Base-by-base conservation (phyloP, 2,888 invertebrate species). In the Pollenia angustigena region DNA sequence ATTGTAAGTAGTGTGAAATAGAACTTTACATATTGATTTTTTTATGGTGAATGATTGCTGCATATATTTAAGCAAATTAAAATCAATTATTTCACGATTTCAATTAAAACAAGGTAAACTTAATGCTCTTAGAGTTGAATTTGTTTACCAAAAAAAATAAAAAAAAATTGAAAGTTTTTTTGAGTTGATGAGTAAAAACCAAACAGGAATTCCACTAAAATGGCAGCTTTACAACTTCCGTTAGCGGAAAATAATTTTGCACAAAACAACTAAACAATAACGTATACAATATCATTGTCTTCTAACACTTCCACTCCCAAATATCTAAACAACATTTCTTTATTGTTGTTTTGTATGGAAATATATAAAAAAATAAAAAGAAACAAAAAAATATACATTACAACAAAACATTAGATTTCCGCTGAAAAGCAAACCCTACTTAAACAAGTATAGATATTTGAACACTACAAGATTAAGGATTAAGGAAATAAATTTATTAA, bases 201-300 rank as follows among this genome's bases (percentile, higher is more conserved):
- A 72, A 16, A 50, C 42, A 83, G 56, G 54, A 84, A 72, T 72
- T 40, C 68, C 62, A 76, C 56, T 88, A 89, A 88, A 90, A 91
- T 91, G 92, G 91, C 91, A 92, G 91, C 91, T 91, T 91, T 91
- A 92, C 91, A 92, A 91, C 90, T 91, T 91, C 91, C 91, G 91
- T 84, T 88, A 0, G 4, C 16, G 16, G 46, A 44, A 66, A 79
- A 68, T 69, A 56, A 16, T n/a, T 42, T 58, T 58, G 10, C 58
- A 58, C 50, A 60, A 50, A 23, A 44, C 16, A 44, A 62, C 16
- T 40, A 52, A 40, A 23, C 10, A 7, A n/a, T n/a, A 50, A 52
- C 18, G n/a, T 42, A 16, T 64, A 68, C 16, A 79, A 52, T 10
- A n/a, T 10, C 32, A 12, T 50, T 78, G 54, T 66, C 48, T 56